Conservation (phyloP, 2,888 invertebrate species). For the Petrolisthes manimaculis region DNA sequence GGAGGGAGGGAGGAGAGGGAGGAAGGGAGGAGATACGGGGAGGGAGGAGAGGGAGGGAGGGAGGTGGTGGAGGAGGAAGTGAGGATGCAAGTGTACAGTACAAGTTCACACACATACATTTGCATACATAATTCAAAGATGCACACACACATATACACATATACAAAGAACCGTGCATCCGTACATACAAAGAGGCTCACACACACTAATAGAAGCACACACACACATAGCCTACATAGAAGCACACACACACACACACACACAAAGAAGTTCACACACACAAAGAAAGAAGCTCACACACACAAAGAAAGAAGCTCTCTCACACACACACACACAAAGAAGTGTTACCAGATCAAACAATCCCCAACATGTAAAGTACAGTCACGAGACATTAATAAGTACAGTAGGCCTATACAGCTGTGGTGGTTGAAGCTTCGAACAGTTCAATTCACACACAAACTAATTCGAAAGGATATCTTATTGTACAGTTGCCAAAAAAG, state of each 20-base stretch:
- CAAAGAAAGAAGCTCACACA: neutral
- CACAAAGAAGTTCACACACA: neutral
- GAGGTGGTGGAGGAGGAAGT: neutral
- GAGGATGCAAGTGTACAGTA: neutral
- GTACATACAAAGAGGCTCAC: neutral
- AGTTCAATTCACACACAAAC: no score
- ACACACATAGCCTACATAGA: neutral
- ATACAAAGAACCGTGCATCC: neutral
- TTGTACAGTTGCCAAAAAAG: no score
- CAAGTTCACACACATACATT: neutral
- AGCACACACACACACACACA: neutral
- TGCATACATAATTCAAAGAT: neutral
- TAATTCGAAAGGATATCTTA: no score
- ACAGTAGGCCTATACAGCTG: no score
- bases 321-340: slow-evolving; percentile 3
- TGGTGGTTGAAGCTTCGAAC: no score
- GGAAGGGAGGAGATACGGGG: neutral
- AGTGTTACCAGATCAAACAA: no score
- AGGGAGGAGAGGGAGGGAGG: neutral
- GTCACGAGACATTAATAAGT: no score
- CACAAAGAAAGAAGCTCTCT: neutral
- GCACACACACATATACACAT: neutral
- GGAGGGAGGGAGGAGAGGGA: neutral
- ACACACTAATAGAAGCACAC: neutral
- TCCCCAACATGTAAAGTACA: no score